Evolutionary conservation across 2,888 invertebrate genomes (phyloP), one percentile per base, ranked within the genome.

Genomic region (Allygus modestus): DNA sequence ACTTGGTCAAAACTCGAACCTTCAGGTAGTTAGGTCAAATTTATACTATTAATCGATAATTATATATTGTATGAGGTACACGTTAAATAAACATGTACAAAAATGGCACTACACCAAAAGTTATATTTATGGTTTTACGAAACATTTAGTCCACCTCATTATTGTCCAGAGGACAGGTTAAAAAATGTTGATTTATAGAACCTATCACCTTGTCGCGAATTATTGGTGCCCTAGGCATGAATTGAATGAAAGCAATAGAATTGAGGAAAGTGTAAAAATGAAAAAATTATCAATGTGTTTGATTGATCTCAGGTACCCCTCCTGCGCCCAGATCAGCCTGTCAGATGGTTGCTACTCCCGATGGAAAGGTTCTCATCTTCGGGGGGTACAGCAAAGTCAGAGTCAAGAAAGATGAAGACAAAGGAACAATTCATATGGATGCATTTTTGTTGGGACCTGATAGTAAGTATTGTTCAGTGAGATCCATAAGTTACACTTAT

Each of bases 241-340:
- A n/a, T n/a, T n/a, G n/a, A n/a, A n/a, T n/a, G n/a, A n/a, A n/a
- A n/a, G n/a, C n/a, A n/a, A n/a, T n/a, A n/a, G n/a, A n/a, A n/a
- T n/a, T n/a, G n/a, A n/a, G n/a, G n/a, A n/a, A n/a, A n/a, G n/a
- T n/a, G n/a, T n/a, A n/a, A n/a, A n/a, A n/a, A n/a, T n/a, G n/a
- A n/a, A n/a, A n/a, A n/a, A n/a, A n/a, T n/a, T n/a, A n/a, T n/a
- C n/a, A n/a, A n/a, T n/a, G n/a, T 9, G 37, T 9, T 37, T 37
- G 37, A 37, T 54, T 73, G 37, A n/a, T 26, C 5, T 51, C 89
- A 86, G 96, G 96, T 0, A 92, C 92, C 7, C 91, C 94, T 0
- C 98, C 98, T 0, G 90, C 93, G 28, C 95, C 97, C 0, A 91
- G 98, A 88, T 97, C 97, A 0, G 97, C 95, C 0, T 97, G 96